Evolutionary conservation across 1,140 invertebrate genomes (phyloP), one percentile per base, ranked within the genome.

Genomic region (Drosophila azteca): DNA sequence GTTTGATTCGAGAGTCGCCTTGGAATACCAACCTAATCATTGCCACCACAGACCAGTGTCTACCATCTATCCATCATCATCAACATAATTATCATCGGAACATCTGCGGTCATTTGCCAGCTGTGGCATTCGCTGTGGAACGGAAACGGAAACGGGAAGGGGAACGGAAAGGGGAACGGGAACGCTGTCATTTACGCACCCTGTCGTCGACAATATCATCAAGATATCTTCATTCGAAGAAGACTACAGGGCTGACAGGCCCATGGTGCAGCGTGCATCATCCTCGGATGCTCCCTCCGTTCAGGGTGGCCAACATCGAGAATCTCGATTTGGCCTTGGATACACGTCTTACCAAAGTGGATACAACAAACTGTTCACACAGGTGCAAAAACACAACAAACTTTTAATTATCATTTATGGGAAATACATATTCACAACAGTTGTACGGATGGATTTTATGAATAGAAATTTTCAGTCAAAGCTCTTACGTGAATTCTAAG

Each of bases 321-420:
- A 92, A 59, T 90, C 91, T 90, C 90, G 91, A 79, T 91, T 92
- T 91, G 91, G 90, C 75, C 89, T 92, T 74, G 95, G 95, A 91
- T 96, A 96, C 93, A 95, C 95, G 92, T 94, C 93, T 91, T 96
- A 95, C 92, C 94, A 95, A 91, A 95, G 95, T 93, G 96, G 96
- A 93, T 97, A 97, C 94, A 97, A 97, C 93, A 97, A 97, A 93
- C 94, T 97, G 88, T 97, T 97, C 92, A 96, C 96, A 72, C 96
- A 97, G 96, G 96, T 97, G 82, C 70, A 46, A 13, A 52, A 15
- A 17, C 0, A 26, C 22, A 20, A 20, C 17, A 29, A 13, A 49
- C 15, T 24, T 24, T 13, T 41, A 52, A 44, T 6, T 9, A n/a
- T n/a, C 2, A 9, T 11, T 6, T 29, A 35, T 9, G 1, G n/a